These are phyloP conservation scores for Knipowitschia caucasica DNA, from an alignment of 2,797 vertebrate genomes.

Conservation along the genomic window DNA sequence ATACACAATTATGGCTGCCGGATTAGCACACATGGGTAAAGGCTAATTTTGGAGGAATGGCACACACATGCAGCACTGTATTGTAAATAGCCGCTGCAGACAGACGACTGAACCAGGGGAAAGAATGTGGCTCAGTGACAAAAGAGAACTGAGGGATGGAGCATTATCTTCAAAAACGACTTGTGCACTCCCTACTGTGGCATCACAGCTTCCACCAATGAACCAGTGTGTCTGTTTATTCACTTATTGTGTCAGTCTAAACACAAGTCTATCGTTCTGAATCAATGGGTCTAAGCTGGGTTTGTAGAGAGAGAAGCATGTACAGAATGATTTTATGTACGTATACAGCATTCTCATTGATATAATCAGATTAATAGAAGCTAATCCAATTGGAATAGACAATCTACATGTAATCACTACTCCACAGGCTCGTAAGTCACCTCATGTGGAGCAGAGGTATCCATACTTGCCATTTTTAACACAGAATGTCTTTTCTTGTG, in stretches of 20 bases:
- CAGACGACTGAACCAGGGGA: slow-evolving; percentile 53
- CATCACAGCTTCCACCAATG: slow-evolving; percentile 59
- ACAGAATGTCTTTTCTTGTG: slow-evolving; percentile 41
- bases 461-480: slow-evolving; percentile 22
- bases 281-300: slow-evolving; percentile 45
- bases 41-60: slow-evolving; percentile 19
- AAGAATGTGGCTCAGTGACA: slow-evolving; percentile 47
- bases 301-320: slow-evolving; percentile 29
- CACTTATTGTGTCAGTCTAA: slow-evolving; percentile 48
- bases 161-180: slow-evolving; percentile 61
- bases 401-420: slow-evolving; percentile 12
- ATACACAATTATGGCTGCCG: slow-evolving; percentile 46
- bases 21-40: slow-evolving; percentile 34
- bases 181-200: slow-evolving; percentile 42
- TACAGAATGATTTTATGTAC: no score
- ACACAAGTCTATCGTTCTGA: slow-evolving; percentile 36
- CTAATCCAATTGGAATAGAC: slow-evolving; percentile 25
- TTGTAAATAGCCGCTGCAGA: slow-evolving; percentile 27
- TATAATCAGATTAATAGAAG: slow-evolving; percentile 21
- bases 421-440: slow-evolving; percentile 24
- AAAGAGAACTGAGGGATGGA: slow-evolving; percentile 56
- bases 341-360: slow-evolving; percentile 14
- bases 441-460: slow-evolving; percentile 24
- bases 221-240: slow-evolving; percentile 52
- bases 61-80: slow-evolving; percentile 1